A percentile compares a stretch with the other conserved stretches of the same genome.
These are phyloP conservation scores for Thaumetopoea pityocampa DNA, from an alignment of 1,140 invertebrate species.

Conservation along the genomic window DNA sequence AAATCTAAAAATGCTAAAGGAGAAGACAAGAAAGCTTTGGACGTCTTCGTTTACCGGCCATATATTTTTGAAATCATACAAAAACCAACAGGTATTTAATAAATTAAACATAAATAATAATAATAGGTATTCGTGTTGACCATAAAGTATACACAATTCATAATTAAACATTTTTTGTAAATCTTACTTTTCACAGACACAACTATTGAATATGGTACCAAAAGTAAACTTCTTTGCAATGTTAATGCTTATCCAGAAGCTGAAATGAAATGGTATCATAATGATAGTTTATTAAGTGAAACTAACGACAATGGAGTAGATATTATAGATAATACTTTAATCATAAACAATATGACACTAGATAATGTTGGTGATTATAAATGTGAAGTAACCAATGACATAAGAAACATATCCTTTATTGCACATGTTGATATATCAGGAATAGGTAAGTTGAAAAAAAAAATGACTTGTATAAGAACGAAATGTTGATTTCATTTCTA, in stretches of 20 bases:
- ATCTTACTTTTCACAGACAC: slow-evolving; percentile 32
- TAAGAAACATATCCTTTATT: slow-evolving; percentile 21
- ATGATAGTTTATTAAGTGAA: slow-evolving; percentile 33
- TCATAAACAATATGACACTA: slow-evolving; percentile 48
- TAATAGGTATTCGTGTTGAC: no score
- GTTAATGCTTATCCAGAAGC: slow-evolving; percentile 49
- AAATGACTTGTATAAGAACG: no score
- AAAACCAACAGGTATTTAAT: slow-evolving; percentile 36
- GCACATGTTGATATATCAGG: slow-evolving; percentile 44
- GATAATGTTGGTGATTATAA: slow-evolving; percentile 40
- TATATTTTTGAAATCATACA: slow-evolving; percentile 36
- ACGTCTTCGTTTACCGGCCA: slow-evolving; percentile 40
- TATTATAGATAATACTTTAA: slow-evolving; percentile 29
- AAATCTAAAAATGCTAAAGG: slow-evolving; percentile 34
- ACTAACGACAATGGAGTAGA: slow-evolving; percentile 28
- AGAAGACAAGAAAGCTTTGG: slow-evolving; percentile 16
- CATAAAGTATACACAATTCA: no score
- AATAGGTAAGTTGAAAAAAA: slow-evolving; percentile 51
- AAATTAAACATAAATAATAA: neutral
- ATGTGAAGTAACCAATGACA: slow-evolving; percentile 40
- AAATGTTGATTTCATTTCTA: no score
- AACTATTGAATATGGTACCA: slow-evolving; percentile 40
- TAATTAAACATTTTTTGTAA: no score
- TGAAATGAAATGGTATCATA: slow-evolving; percentile 49
- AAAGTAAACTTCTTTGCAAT: slow-evolving; percentile 45